A percentile compares a stretch with the other conserved stretches of the same genome.
Conservation (phyloP, 2,113 vertebrate species). For the Pteronura brasiliensis region DNA sequence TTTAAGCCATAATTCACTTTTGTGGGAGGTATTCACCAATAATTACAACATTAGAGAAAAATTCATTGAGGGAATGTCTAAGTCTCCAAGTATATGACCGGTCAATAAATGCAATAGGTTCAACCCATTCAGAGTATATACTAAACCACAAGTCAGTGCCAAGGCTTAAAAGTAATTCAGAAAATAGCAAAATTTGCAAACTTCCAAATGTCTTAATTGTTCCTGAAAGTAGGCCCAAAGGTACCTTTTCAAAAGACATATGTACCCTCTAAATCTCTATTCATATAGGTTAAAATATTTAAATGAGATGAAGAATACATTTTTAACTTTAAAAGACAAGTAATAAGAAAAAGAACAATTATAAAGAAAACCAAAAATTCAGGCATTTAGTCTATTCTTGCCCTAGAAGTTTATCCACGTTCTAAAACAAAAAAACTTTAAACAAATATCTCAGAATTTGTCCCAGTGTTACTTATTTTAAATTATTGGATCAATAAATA, state of each 20-base stretch:
- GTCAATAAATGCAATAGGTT: background rate
- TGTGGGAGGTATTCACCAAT: background rate
- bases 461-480: background rate
- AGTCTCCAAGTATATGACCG: background rate
- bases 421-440: background rate
- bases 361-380: background rate
- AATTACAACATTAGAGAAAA: background rate
- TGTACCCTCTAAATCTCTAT: background rate
- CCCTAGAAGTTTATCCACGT: background rate
- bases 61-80: background rate
- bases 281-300: background rate
- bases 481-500: background rate
- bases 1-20: background rate
- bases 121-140: background rate
- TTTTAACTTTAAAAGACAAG: slow-evolving; percentile 3
- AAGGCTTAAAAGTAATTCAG: background rate
- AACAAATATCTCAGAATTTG: background rate
- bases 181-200: background rate
- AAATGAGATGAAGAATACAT: background rate
- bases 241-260: background rate
- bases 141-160: background rate
- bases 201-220: background rate
- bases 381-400: background rate
- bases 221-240: background rate
- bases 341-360: background rate